Conservation (phyloP, 2,888 invertebrate species). For the Torymus tubicola region DNA sequence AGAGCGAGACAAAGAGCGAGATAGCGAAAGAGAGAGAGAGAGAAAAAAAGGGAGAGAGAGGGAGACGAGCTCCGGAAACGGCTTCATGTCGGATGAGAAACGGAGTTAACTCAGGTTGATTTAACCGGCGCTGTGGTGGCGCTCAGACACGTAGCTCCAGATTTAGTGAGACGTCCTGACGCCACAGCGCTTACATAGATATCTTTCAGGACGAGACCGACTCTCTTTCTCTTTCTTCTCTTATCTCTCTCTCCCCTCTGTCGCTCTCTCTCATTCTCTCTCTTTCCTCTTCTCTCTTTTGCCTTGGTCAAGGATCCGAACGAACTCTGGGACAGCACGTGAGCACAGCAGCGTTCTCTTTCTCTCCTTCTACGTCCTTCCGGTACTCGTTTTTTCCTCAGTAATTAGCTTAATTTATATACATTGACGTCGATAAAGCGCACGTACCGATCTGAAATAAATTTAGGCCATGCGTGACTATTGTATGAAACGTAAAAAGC, state of each 20-base stretch:
- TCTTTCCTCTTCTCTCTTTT: constrained; percentile 4
- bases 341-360: too few species aligned
- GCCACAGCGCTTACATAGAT: constrained; percentile 75
- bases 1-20: constrained; percentile 51
- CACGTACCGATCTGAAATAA: too few species aligned
- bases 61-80: constrained; percentile 67
- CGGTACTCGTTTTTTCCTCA: too few species aligned
- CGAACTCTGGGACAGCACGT: neutral
- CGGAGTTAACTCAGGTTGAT: constrained; percentile 74
- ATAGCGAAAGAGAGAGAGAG: constrained; percentile 40
- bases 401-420: too few species aligned
- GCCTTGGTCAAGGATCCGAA: neutral
- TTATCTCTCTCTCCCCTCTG: neutral
- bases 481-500: too few species aligned
- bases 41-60: constrained; percentile 53
- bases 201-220: constrained; percentile 68
- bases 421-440: too few species aligned
- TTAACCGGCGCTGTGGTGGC: constrained; percentile 68
- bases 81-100: constrained; percentile 72
- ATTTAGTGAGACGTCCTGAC: constrained; percentile 75
- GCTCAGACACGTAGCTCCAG: constrained; percentile 74
- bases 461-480: too few species aligned
- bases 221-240: constrained; percentile 30
- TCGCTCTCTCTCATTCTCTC: neutral
- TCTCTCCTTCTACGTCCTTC: too few species aligned